Evolutionary conservation across 2,888 invertebrate species (phyloP).

Genomic region (Tipula vernalis): DNA sequence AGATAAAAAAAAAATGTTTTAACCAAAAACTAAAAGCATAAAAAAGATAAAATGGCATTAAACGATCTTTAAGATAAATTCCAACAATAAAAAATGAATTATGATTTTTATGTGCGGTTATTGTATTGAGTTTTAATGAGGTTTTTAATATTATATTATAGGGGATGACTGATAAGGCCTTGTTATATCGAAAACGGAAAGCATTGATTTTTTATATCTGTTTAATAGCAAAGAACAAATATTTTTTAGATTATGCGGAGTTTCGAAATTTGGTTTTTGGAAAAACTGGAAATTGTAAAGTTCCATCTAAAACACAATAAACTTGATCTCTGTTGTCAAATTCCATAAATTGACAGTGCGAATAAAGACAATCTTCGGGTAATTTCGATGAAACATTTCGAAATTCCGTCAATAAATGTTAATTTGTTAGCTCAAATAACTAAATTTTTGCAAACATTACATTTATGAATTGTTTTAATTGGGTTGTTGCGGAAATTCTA

Average conservation of each 20-base stretch:
- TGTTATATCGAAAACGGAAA: background rate
- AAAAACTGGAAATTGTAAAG: background rate
- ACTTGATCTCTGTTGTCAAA: too few relatives aligned
- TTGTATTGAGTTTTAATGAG: background rate
- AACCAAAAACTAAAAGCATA: constrained; percentile 1
- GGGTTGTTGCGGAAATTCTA: too few relatives aligned
- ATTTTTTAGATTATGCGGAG: background rate
- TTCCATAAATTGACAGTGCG: too few relatives aligned
- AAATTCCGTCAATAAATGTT: too few relatives aligned
- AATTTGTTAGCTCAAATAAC: too few relatives aligned
- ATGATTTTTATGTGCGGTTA: background rate
- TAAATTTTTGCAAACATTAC: too few relatives aligned
- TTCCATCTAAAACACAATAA: too few relatives aligned
- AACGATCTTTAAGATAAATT: background rate
- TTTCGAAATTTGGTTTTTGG: too few relatives aligned
- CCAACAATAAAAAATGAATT: background rate
- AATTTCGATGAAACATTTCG: too few relatives aligned
- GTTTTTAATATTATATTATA: background rate
- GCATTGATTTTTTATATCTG: background rate
- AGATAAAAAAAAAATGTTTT: background rate
- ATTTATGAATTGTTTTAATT: too few relatives aligned
- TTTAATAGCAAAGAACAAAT: background rate
- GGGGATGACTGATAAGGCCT: background rate
- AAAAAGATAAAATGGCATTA: background rate
- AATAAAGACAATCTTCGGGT: too few relatives aligned